Base-by-base conservation (phyloP, 2,888 invertebrate genomes). In the Toxonevra muliebris region DNA sequence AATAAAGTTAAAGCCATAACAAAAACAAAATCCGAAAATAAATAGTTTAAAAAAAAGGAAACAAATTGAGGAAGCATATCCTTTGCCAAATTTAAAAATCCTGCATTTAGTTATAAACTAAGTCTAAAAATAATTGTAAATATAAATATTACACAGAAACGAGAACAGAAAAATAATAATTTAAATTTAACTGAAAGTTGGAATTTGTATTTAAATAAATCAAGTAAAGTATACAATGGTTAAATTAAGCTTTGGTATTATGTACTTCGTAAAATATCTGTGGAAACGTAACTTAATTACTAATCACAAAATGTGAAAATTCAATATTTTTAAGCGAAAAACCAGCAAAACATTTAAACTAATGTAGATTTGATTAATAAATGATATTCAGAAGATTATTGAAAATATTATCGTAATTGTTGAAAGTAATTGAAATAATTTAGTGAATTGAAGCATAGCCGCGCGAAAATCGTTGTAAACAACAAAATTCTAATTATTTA, bases 41-140 rank as follows among this genome's bases (percentile, higher is more conserved):
- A 63, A 69, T 55, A 61, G n/a, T n/a, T 30, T n/a, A 48, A 61
- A 62, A 69, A 69, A 65, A 66, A 68, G 50, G 41, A 65, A 73
- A 50, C 50, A 67, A 71, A 68, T 2, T 19, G 65, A 67, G 65
- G 64, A 57, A 73, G 77, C 76, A 77, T 78, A 78, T 81, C 80
- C 80, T 76, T 78, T 77, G 80, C 80, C 80, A 80, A 81, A 81
- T 76, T 78, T 58, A 54, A 60, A 61, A 69, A 69, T 71, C 71
- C 66, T 71, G 69, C 67, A 69, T 62, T 69, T 71, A 69, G 67
- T 45, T 15, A n/a, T n/a, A n/a, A n/a, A n/a, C n/a, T 54, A 43
- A 71, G 61, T 59, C 41, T 55, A 62, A 66, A 50, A 65, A 13
- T 58, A 58, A 57, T 48, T 63, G 63, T 63, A 63, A 55, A 55